These are phyloP conservation scores for Hypsopygia costalis DNA, from an alignment of 2,888 invertebrate species.

Conservation along the genomic window DNA sequence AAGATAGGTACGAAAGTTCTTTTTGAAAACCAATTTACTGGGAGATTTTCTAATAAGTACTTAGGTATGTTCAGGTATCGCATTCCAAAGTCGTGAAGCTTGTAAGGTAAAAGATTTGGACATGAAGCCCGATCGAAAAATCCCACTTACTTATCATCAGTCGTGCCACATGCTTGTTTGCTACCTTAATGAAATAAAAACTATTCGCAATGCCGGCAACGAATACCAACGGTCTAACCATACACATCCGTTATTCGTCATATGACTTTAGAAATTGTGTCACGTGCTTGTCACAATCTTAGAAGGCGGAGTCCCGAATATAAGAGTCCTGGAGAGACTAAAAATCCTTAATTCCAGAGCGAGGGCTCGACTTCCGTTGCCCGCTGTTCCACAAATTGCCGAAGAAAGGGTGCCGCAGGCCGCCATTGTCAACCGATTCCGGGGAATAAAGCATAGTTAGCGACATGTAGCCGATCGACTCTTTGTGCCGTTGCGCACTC, in stretches of 20 bases:
- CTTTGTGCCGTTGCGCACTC: slow-evolving; percentile 70
- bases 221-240: not conserved
- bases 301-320: slow-evolving; percentile 71
- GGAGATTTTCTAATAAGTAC: no score
- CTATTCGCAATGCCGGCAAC: no score
- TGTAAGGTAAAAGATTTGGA: no score
- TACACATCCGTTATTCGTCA: slow-evolving; percentile 10
- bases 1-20: no score
- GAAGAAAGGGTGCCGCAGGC: slow-evolving; percentile 71
- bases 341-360: slow-evolving; percentile 68
- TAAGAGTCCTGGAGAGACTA: slow-evolving; percentile 61
- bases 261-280: slow-evolving; percentile 40
- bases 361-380: slow-evolving; percentile 67
- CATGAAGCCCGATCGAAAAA: no score
- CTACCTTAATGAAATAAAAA: no score
- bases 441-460: slow-evolving; percentile 71
- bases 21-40: no score
- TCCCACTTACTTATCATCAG: no score
- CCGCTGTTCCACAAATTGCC: slow-evolving; percentile 72
- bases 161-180: no score
- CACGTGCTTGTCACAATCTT: slow-evolving; percentile 65
- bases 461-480: slow-evolving; percentile 71
- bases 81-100: no score
- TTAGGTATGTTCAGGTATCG: no score
- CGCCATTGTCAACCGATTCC: slow-evolving; percentile 76